These are phyloP conservation scores for Saguinus midas DNA, from an alignment of 2,113 vertebrate species.

Conservation along the genomic window DNA sequence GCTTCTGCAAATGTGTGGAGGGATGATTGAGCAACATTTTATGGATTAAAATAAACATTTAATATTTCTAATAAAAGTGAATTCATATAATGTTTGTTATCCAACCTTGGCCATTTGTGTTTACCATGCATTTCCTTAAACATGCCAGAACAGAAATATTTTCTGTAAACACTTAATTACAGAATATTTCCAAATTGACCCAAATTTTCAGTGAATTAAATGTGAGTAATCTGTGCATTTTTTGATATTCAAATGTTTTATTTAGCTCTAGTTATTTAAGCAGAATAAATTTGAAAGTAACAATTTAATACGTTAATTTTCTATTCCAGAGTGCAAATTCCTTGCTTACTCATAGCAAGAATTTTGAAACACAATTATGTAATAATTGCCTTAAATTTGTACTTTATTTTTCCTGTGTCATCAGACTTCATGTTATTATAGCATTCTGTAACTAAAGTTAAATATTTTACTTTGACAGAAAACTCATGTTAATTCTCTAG, in stretches of 20 bases:
- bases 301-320: slow-evolving; percentile 18
- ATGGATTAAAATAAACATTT: slow-evolving; percentile 39
- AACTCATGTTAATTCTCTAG: background rate
- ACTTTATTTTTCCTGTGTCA: background rate
- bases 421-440: background rate
- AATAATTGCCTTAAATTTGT: background rate
- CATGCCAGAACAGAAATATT: background rate
- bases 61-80: slow-evolving; percentile 17
- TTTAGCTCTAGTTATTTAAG: background rate
- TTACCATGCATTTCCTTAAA: background rate
- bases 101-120: background rate
- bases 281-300: background rate
- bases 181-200: background rate
- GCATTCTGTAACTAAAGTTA: background rate
- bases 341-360: background rate
- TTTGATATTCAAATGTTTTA: background rate
- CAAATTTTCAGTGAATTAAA: background rate
- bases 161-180: background rate
- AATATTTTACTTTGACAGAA: background rate
- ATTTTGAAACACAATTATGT: background rate
- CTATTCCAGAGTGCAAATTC: slow-evolving; percentile 14
- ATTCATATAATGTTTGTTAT: background rate
- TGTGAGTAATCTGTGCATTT: background rate
- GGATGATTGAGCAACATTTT: background rate
- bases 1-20: background rate